Evolutionary conservation across 2,113 vertebrate genomes (phyloP), one percentile per base, ranked within the genome.

Genomic region (Rhadina sibilatrix): DNA sequence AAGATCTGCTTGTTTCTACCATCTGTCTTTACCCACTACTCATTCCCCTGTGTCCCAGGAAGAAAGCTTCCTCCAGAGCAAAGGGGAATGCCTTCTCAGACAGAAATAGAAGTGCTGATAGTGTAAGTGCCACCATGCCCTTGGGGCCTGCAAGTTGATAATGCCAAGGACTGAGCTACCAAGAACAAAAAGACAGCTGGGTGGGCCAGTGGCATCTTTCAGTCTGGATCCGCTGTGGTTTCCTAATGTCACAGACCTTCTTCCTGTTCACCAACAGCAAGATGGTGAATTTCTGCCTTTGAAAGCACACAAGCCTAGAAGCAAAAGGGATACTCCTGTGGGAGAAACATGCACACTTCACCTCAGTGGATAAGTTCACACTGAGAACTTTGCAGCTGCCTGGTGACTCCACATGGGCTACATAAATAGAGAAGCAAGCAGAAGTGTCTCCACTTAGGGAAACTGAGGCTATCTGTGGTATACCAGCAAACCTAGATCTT

Each of bases 21-120:
- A 89, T 91, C 91, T 96, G 77, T 76, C 50, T 76, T 91, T 87
- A 91, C 50, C 24, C 64, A 65, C 27, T 50, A 18, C n/a, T 88
- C 28, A 63, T 83, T 91, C 71, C 60, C 82, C 15, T 47, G 42
- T 80, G 75, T 70, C 38, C 31, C 24, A 68, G 71, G 82, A 94
- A 89, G 31, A 94, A 87, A 88, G 47, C 9, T 57, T 71, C n/a
- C 49, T 87, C 63, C 66, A 84, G 37, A 93, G 49, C 65, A 74
- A 1, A 57, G 38, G 61, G 50, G 27, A 76, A 65, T 47, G 21
- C 25, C 85, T 87, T 69, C 65, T 88, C 78, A 90, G 66, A 44
- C 63, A 83, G 66, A 90, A 94, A 74, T n/a, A 25, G 14, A 84
- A 93, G 38, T 83, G 60, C 53, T 95, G 61, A 83, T 50, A 85